Evolutionary conservation across 2,113 vertebrate species (phyloP), one percentile per base, ranked within the genome.

Genomic region (Sciurus niger): DNA sequence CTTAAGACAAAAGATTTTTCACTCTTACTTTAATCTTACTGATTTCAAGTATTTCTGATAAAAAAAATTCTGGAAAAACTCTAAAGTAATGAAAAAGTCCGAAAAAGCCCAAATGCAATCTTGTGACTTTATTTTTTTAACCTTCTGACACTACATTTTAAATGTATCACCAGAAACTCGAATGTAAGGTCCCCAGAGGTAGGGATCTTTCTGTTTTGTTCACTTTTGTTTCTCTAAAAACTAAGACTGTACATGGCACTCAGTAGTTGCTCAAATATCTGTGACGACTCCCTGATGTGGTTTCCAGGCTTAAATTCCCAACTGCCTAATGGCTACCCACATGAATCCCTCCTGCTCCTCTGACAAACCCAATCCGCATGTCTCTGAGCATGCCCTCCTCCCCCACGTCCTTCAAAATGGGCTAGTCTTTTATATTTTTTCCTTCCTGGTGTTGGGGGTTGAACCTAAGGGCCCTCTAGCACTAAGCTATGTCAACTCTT

Each of bases 1-100:
- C 79, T 80, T 89, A 89, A 94, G 20, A 80, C 40, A 68, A 82
- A 96, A 92, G 34, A 92, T 88, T 91, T 79, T 63, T 92, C 67
- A 51, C 17, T 24, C 72, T 74, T n/a, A 60, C 22, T n/a, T 94
- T 92, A 89, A 94, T 80, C 25, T 37, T 89, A 76, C 68, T 95
- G 84, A 88, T 92, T 89, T 92, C 43, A 79, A 73, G 58, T 58
- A 89, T 70, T 77, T 94, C 58, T 92, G 73, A 76, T 76, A 85
- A 85, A 79, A 74, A 8, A 37, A 86, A 94, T 40, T 40, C 40
- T 40, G 40, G 40, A 40, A 40, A 40, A 83, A 58, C 72, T 88
- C 80, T 84, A 84, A 95, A 74, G 40, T 8, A 94, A 89, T 76
- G 22, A 46, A 88, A 88, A 65, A 73, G 53, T 25, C 84, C 89